A percentile compares a stretch with the other conserved stretches of the same genome.
Conservation (phyloP, 2,113 vertebrate species). For the Oxyruncus cristatus region DNA sequence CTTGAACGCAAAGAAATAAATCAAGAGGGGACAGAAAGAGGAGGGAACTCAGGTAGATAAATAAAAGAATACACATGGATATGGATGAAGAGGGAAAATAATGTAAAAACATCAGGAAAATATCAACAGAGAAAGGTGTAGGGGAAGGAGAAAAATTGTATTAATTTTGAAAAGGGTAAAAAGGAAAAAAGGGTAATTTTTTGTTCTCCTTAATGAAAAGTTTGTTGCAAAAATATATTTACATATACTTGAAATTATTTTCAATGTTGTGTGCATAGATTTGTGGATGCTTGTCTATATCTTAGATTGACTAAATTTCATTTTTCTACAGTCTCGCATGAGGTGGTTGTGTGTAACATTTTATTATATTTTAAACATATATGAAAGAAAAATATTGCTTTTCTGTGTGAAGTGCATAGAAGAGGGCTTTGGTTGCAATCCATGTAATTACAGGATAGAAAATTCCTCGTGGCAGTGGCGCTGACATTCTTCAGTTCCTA, state of each 20-base stretch:
- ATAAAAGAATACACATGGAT: not conserved
- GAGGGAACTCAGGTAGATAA: not conserved
- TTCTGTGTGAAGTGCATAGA: not conserved
- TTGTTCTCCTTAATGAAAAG: not conserved
- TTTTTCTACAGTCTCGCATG: not conserved
- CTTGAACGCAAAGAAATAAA: not conserved
- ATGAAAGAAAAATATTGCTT: slow-evolving; percentile 29
- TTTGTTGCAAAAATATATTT: not conserved
- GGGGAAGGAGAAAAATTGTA: not conserved
- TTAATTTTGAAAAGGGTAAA: not conserved
- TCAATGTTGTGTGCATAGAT: not conserved
- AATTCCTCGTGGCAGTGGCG: not conserved
- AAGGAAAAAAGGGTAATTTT: not conserved
- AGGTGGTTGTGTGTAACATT: not conserved
- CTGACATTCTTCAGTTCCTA: not conserved
- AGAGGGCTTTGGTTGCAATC: not conserved
- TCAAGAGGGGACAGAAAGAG: not conserved
- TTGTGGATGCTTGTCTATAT: not conserved
- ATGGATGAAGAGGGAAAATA: not conserved
- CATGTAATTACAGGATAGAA: slow-evolving; percentile 9
- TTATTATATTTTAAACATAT: slow-evolving; percentile 17
- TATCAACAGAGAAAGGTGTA: not conserved
- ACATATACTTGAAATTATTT: not conserved
- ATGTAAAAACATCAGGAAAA: not conserved
- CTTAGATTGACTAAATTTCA: not conserved